phyloP scores from a whole-genome alignment of 2,888 invertebrate genomes.

The Horisme vitalbata region DNA sequence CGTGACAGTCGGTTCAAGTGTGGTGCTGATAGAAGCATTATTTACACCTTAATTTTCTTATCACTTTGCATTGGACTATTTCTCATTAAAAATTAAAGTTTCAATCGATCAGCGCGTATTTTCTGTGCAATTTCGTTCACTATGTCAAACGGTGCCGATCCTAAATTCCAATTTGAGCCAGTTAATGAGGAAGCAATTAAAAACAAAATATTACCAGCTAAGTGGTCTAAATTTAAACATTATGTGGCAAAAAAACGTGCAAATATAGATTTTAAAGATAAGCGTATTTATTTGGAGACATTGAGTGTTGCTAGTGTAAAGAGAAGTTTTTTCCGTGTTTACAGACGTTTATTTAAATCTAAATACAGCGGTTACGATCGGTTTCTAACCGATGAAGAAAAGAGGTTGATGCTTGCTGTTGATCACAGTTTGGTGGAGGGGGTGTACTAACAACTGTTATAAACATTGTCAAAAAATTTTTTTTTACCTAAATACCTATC shows the following conservation, averaged over 20 bases:
- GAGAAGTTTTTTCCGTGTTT: slow-evolving; percentile 68
- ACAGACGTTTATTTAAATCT: slow-evolving; percentile 58
- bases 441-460: slow-evolving; percentile 38
- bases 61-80: slow-evolving; percentile 15
- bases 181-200: slow-evolving; percentile 36
- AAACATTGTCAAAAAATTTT: too few species aligned
- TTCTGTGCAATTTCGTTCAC: neutral
- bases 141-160: slow-evolving; percentile 25
- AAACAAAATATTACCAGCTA: slow-evolving; percentile 33
- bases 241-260: slow-evolving; percentile 51
- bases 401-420: slow-evolving; percentile 77
- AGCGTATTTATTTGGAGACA: slow-evolving; percentile 60
- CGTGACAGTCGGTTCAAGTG: slow-evolving; percentile 35
- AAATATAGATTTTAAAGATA: slow-evolving; percentile 49
- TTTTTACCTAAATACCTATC: too few species aligned
- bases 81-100: slow-evolving; percentile 26
- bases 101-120: slow-evolving; percentile 11
- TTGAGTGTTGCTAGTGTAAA: slow-evolving; percentile 63
- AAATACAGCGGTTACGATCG: slow-evolving; percentile 83
- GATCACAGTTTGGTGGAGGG: slow-evolving; percentile 66
- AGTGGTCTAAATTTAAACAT: slow-evolving; percentile 59
- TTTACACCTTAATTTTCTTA: slow-evolving; percentile 18
- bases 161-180: slow-evolving; percentile 25
- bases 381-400: slow-evolving; percentile 87
- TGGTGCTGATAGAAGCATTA: slow-evolving; percentile 26